Conservation (phyloP, 1,140 invertebrate genomes). For the Hylaeus anthracinus region DNA sequence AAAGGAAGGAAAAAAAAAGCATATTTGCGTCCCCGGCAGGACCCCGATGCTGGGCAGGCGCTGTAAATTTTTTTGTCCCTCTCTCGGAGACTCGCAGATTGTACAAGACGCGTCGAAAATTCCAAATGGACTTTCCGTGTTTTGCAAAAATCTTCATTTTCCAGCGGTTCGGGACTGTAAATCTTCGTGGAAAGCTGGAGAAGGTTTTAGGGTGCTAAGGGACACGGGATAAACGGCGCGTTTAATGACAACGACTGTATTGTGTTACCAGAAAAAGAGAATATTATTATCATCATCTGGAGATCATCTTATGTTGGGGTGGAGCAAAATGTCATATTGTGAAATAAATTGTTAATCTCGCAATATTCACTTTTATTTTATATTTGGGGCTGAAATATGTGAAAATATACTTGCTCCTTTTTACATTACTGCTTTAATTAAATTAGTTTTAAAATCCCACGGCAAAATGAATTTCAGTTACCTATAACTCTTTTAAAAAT, state of each 20-base stretch:
- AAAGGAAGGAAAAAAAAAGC: not conserved
- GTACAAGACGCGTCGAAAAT: not conserved
- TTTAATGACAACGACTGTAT: not conserved
- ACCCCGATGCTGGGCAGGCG: no score
- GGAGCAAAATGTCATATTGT: not conserved
- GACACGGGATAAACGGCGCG: not conserved
- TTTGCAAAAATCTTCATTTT: constrained; percentile 12
- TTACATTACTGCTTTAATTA: no score
- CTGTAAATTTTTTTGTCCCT: constrained; percentile 35
- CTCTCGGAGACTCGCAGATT: not conserved
- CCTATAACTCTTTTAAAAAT: no score
- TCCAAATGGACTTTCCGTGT: constrained; percentile 27
- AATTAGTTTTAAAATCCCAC: no score
- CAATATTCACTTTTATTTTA: no score
- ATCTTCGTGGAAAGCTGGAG: constrained; percentile 6
- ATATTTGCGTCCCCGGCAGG: constrained; percentile 26
- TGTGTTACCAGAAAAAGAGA: not conserved
- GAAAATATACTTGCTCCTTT: no score
- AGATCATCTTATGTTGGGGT: no score
- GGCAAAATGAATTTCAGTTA: no score
- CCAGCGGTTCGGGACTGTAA: not conserved
- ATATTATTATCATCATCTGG: not conserved
- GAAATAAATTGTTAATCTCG: no score
- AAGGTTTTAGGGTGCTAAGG: not conserved
- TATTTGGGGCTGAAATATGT: no score